Percentiles rank a stretch among this genome's conserved stretches.
Evolutionary conservation across 2,888 invertebrate species (phyloP).

Genomic region (Phania funesta): DNA sequence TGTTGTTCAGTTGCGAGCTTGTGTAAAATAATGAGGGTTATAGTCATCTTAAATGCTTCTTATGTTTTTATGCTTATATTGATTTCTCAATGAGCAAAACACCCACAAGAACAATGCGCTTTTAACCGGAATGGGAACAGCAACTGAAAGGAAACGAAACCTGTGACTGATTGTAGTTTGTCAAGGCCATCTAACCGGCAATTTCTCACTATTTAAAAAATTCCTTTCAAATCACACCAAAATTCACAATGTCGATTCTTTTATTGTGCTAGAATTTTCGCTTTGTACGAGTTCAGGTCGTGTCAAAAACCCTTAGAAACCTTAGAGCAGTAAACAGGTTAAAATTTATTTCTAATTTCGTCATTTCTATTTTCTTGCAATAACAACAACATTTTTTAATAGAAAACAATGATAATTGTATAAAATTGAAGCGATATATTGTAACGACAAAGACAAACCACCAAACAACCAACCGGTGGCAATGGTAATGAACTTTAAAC

Average conservation of each 20-base stretch:
- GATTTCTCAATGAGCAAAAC: too few relatives aligned
- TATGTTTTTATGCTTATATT: too few relatives aligned
- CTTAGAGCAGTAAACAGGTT: background rate
- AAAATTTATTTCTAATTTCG: background rate
- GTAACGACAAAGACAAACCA: slow-evolving; percentile 22
- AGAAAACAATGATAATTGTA: background rate
- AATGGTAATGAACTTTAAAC: slow-evolving; percentile 62
- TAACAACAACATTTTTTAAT: background rate
- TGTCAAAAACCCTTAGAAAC: background rate
- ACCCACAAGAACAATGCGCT: too few relatives aligned
- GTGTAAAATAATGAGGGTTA: too few relatives aligned
- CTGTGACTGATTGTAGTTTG: too few relatives aligned
- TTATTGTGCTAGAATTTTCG: background rate
- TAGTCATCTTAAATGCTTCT: too few relatives aligned
- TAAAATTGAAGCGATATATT: slow-evolving; percentile 17
- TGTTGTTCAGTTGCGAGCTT: too few relatives aligned
- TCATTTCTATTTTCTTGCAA: background rate
- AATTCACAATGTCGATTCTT: background rate
- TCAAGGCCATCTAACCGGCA: too few relatives aligned
- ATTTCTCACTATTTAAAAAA: background rate
- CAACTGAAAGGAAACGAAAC: too few relatives aligned
- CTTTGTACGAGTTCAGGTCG: background rate
- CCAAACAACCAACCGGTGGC: slow-evolving; percentile 27
- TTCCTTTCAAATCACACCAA: background rate
- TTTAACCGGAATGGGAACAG: too few relatives aligned